phyloP scores from a whole-genome alignment of 30 jellyfish, hydroid and myxozoan species.

The Hydractinia symbiolongicarpus region DNA sequence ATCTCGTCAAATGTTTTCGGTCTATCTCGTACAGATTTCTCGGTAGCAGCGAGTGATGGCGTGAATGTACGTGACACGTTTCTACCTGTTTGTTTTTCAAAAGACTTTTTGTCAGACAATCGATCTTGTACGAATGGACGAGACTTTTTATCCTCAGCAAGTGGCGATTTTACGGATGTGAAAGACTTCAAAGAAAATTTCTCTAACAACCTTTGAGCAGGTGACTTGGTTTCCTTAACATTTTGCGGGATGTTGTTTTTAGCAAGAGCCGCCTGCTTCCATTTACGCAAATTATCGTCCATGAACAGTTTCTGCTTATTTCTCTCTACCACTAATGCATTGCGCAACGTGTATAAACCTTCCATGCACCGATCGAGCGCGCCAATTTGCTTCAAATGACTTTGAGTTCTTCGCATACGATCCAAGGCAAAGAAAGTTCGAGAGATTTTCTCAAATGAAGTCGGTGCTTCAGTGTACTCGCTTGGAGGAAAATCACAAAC shows the following conservation, averaged over 20 bases:
- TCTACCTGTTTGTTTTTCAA: no score
- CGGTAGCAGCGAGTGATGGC: no score
- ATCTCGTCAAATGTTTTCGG: no score
- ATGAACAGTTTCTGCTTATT: not conserved
- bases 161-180: not conserved
- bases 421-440: conserved; percentile 14
- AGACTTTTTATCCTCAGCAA: not conserved
- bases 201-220: conserved; percentile 30
- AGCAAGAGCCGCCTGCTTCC: no score
- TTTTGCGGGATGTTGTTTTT: no score
- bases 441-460: not conserved
- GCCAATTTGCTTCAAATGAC: not conserved
- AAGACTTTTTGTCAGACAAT: no score
- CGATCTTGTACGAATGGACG: not conserved
- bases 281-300: not conserved
- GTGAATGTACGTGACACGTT: no score
- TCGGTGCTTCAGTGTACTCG: not conserved
- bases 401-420: not conserved
- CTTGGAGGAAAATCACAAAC: no score
- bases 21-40: no score
- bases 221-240: conserved; percentile 2
- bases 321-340: conserved; percentile 20
- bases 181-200: conserved; percentile 15
- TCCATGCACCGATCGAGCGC: not conserved
- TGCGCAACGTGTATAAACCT: not conserved